A percentile compares a stretch with the other conserved stretches of the same genome.
Evolutionary conservation across 2,797 vertebrate genomes (phyloP).

Genomic region (Betta splendens): DNA sequence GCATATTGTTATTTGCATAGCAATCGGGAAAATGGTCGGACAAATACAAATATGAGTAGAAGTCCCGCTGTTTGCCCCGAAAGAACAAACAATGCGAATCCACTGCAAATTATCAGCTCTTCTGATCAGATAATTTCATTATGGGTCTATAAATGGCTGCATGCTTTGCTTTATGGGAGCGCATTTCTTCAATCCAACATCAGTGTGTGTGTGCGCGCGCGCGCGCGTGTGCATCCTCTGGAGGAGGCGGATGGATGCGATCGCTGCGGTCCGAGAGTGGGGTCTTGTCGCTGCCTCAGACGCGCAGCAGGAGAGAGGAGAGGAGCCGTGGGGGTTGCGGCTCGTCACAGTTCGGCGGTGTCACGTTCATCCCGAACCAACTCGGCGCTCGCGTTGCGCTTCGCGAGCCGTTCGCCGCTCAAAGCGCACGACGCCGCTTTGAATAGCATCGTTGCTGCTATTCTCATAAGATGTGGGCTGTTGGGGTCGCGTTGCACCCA

Average conservation of each 20-base stretch:
- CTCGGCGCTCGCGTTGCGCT: constrained; percentile 10
- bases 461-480: not conserved
- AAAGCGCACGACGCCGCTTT: not conserved
- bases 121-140: constrained; percentile 48
- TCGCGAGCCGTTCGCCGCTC: not conserved
- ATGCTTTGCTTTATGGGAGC: constrained; percentile 31
- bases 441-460: not conserved
- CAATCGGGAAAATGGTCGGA: not conserved
- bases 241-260: constrained; percentile 71
- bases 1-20: not conserved
- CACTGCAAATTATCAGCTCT: constrained; percentile 25
- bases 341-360: constrained; percentile 32
- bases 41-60: not conserved
- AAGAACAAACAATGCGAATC: not conserved
- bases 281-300: constrained; percentile 64
- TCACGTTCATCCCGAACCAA: constrained; percentile 24
- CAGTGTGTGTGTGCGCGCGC: constrained; percentile 6
- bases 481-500: constrained; percentile 19
- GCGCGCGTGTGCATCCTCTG: constrained; percentile 33
- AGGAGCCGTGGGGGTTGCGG: constrained; percentile 13
- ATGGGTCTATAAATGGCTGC: constrained; percentile 62
- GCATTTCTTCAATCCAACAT: constrained; percentile 43
- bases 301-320: constrained; percentile 3
- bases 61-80: not conserved
- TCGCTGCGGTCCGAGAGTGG: constrained; percentile 64